Conservation (phyloP, 2,113 vertebrate species). For the Lepisosteus oculatus region DNA sequence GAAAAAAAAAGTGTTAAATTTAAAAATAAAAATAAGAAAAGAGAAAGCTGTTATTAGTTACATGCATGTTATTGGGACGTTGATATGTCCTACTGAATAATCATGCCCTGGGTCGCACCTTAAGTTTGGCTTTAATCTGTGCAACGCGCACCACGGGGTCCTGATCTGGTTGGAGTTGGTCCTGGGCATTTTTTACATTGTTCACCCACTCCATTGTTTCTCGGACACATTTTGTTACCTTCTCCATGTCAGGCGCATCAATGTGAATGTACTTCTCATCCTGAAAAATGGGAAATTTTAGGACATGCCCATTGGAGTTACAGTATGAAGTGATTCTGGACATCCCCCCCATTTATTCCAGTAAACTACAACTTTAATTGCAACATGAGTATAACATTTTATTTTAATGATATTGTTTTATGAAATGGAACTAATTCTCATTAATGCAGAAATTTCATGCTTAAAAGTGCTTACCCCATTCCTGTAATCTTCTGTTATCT, state of each 20-base stretch:
- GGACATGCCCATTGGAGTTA: neutral
- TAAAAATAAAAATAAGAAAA: too few relatives aligned
- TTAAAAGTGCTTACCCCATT: constrained; percentile 46
- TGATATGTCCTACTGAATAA: neutral
- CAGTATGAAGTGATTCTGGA: too few relatives aligned
- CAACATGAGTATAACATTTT: too few relatives aligned
- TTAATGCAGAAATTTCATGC: too few relatives aligned
- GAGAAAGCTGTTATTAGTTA: too few relatives aligned
- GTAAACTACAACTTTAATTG: too few relatives aligned
- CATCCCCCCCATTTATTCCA: too few relatives aligned
- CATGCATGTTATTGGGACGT: too few relatives aligned
- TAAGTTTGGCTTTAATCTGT: constrained; percentile 68
- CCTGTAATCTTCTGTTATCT: constrained; percentile 66
- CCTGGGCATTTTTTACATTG: constrained; percentile 65
- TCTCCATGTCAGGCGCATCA: constrained; percentile 70
- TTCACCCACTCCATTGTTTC: constrained; percentile 75
- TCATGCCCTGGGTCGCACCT: constrained; percentile 45
- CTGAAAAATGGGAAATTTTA: constrained; percentile 36
- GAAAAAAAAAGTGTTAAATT: too few relatives aligned
- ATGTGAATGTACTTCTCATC: constrained; percentile 73
- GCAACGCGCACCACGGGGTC: constrained; percentile 60
- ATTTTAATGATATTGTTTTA: too few relatives aligned
- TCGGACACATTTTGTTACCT: constrained; percentile 67
- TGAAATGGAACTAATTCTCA: too few relatives aligned
- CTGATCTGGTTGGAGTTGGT: constrained; percentile 62